These are phyloP conservation scores for Prunella strophiata DNA, from an alignment of 2,797 vertebrate genomes.

Conservation along the genomic window DNA sequence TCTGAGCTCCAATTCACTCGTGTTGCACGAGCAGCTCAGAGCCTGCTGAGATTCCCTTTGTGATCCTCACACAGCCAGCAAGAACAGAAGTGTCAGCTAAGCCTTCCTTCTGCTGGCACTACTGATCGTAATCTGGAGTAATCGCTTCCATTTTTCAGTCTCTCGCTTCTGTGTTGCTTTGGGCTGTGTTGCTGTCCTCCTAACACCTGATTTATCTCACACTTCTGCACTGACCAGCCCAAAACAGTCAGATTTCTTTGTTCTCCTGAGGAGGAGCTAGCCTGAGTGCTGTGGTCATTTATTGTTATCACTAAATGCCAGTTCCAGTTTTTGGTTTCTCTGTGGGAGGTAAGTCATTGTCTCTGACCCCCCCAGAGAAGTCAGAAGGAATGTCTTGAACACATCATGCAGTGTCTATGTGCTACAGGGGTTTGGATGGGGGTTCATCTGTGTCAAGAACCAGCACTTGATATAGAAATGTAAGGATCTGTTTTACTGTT, in stretches of 20 bases:
- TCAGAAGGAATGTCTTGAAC: background rate
- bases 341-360: background rate
- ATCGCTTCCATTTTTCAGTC: background rate
- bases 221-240: background rate
- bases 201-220: background rate
- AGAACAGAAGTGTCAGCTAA: background rate
- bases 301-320: accelerated
- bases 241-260: background rate
- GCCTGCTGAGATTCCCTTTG: accelerated
- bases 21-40: accelerated
- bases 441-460: background rate
- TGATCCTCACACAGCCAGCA: background rate
- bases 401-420: background rate
- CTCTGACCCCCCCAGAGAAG: background rate
- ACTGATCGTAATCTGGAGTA: background rate
- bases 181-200: background rate
- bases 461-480: background rate
- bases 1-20: background rate
- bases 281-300: background rate
- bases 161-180: background rate
- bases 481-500: background rate
- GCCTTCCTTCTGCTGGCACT: background rate
- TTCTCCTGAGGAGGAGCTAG: background rate
- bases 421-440: background rate
- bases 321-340: accelerated